Evolutionary conservation across 2,797 vertebrate genomes (phyloP).

Genomic region (Podarcis lilfordi): DNA sequence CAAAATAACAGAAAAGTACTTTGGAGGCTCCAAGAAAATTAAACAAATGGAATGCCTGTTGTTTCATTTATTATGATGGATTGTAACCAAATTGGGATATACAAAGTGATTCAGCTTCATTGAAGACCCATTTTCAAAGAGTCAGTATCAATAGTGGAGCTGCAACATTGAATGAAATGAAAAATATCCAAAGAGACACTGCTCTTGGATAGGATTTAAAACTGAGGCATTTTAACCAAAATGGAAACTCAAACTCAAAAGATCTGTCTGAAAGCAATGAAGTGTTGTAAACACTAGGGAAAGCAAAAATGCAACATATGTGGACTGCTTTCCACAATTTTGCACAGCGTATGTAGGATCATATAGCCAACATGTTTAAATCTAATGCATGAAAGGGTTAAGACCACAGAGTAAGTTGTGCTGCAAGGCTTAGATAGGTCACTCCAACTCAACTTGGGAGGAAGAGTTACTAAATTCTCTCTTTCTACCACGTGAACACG

Average conservation of each 20-base stretch:
- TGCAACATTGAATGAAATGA: neutral
- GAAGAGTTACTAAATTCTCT: too few relatives aligned
- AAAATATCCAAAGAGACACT: slow-evolving; percentile 14
- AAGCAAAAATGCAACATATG: neutral
- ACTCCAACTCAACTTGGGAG: too few relatives aligned
- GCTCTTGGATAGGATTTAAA: neutral
- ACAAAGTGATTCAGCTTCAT: neutral
- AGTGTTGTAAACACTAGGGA: neutral
- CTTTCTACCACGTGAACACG: too few relatives aligned
- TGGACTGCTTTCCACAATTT: neutral
- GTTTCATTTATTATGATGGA: neutral
- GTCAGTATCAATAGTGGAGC: neutral
- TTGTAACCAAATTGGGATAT: neutral
- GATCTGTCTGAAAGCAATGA: slow-evolving; percentile 18
- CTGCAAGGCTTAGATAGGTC: too few relatives aligned
- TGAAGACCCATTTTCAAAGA: neutral
- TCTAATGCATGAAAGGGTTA: too few relatives aligned
- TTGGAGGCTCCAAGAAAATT: neutral
- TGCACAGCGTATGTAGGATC: neutral
- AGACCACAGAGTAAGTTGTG: too few relatives aligned
- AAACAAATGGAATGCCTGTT: neutral
- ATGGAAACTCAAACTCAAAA: neutral
- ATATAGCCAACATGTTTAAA: too few relatives aligned
- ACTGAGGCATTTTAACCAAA: neutral
- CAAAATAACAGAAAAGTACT: neutral